phyloP scores from a whole-genome alignment of 2,113 vertebrate species.

The Meriones unguiculatus region DNA sequence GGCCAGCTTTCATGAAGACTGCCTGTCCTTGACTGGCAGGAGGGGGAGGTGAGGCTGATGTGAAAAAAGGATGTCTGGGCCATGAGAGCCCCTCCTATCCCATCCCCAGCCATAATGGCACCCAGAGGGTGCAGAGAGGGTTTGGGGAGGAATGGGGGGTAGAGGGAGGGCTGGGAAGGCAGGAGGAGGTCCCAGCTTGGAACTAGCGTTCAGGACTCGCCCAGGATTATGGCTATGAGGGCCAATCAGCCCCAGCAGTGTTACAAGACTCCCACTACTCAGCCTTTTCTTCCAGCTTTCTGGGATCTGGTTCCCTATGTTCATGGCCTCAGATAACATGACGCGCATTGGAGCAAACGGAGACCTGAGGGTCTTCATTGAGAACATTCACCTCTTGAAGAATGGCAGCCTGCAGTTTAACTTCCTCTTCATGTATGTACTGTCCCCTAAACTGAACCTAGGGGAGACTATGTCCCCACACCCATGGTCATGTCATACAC shows the following conservation, averaged over 20 bases:
- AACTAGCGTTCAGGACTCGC: not conserved
- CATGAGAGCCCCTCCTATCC: no score
- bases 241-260: not conserved
- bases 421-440: constrained; percentile 6
- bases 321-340: constrained; percentile 45
- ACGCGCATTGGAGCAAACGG: not conserved
- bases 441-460: accelerated
- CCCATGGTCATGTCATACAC: not conserved
- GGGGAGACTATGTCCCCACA: not conserved
- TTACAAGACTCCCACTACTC: accelerated
- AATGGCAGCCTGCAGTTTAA: not conserved
- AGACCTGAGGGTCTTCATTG: constrained; percentile 12
- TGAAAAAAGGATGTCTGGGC: no score
- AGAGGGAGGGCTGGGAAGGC: not conserved
- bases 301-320: not conserved
- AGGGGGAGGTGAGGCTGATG: accelerated
- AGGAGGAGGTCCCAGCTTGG: not conserved
- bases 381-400: accelerated
- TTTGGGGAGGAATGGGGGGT: not conserved
- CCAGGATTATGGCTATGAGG: not conserved
- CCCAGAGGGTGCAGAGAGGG: no score
- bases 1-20: not conserved
- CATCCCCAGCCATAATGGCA: no score
- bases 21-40: accelerated
- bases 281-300: not conserved